Percentiles rank a stretch among this genome's conserved stretches.
These are phyloP conservation scores for Homarus gammarus DNA, from an alignment of 2,888 invertebrate genomes.

Conservation along the genomic window DNA sequence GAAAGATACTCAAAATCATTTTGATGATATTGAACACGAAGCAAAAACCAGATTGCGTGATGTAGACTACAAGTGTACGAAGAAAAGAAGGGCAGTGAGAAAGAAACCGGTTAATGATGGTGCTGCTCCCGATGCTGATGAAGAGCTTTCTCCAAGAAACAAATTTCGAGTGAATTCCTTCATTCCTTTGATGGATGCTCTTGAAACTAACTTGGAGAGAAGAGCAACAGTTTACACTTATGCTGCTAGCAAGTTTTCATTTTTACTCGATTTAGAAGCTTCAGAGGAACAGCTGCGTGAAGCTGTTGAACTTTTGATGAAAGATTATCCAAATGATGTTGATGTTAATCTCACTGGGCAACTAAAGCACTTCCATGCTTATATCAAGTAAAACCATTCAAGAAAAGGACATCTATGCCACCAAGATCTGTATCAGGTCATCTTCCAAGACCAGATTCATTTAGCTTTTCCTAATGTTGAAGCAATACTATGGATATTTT, in stretches of 20 bases:
- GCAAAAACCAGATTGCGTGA: background rate
- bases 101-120: constrained; percentile 14
- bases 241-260: background rate
- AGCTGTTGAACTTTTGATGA: constrained; percentile 45
- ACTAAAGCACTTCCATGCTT: constrained; percentile 37
- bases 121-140: constrained; percentile 37
- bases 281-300: constrained; percentile 34
- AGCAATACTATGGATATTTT: constrained; percentile 29
- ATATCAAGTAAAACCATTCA: constrained; percentile 7
- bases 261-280: background rate
- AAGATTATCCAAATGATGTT: constrained; percentile 39
- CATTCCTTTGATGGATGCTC: constrained; percentile 24
- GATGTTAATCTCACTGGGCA: constrained; percentile 38
- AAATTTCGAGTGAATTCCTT: constrained; percentile 21
- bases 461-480: constrained; percentile 31
- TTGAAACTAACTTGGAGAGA: constrained; percentile 31
- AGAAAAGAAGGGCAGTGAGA: background rate
- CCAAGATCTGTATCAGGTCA: constrained; percentile 36
- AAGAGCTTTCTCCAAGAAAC: constrained; percentile 29
- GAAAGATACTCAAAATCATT: background rate
- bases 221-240: constrained; percentile 17
- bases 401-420: background rate
- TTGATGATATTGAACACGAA: background rate
- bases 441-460: constrained; percentile 38
- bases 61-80: background rate